These are phyloP conservation scores for Coptodon bakossiorum DNA, from an alignment of 2,113 vertebrate genomes.

Conservation along the genomic window DNA sequence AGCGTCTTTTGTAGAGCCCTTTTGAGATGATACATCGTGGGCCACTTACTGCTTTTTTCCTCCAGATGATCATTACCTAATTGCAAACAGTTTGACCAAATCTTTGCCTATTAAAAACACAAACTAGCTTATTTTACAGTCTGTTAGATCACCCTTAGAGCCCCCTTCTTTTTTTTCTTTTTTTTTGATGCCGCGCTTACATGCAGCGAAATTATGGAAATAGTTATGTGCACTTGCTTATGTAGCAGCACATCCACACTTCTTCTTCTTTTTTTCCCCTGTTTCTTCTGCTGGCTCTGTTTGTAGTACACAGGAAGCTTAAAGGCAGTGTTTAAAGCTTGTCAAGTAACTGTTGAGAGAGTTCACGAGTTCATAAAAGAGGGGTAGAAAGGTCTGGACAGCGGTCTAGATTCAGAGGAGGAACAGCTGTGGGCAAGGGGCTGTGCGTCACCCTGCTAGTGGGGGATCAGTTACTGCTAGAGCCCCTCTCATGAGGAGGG, in stretches of 20 bases:
- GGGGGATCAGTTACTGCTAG: constrained; percentile 4
- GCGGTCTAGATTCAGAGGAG: not conserved
- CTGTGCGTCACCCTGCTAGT: not conserved
- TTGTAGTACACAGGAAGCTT: not conserved
- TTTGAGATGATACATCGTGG: not conserved
- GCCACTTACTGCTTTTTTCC: not conserved
- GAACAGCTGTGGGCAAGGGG: constrained; percentile 32
- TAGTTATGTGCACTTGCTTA: not conserved
- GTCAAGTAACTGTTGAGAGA: not conserved
- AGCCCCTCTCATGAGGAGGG: not conserved
- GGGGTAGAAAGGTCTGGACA: not conserved
- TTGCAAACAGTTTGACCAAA: accelerated
- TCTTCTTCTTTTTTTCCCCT: not conserved
- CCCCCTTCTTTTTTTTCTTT: not conserved
- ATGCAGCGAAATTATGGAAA: not conserved
- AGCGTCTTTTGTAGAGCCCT: not conserved
- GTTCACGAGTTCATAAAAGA: constrained; percentile 10
- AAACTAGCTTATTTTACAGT: not conserved
- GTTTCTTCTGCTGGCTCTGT: not conserved
- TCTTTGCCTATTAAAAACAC: accelerated
- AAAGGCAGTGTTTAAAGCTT: not conserved
- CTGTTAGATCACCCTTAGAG: not conserved
- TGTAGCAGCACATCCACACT: not conserved
- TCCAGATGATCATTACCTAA: not conserved
- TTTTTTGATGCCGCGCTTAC: not conserved